Percentiles rank a stretch among this genome's conserved stretches.
Evolutionary conservation across 2,888 invertebrate genomes (phyloP).

Genomic region (Arctia plantaginis): DNA sequence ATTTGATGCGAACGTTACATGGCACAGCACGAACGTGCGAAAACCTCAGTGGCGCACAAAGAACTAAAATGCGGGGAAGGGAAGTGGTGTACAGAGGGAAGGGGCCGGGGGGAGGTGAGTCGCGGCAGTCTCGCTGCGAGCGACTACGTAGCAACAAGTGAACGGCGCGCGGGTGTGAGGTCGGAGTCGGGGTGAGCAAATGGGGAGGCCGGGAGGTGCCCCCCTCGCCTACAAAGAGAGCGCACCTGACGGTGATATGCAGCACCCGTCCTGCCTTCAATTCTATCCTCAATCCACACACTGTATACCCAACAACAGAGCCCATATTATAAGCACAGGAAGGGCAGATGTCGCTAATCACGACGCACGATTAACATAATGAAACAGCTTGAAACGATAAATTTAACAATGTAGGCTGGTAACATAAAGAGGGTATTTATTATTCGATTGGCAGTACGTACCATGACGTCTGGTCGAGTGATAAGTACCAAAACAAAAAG

Average conservation of each 20-base stretch:
- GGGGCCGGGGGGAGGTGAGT: conserved; percentile 67
- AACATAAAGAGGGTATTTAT: background rate
- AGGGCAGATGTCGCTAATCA: conserved; percentile 77
- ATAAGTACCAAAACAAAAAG: background rate
- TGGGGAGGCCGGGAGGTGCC: conserved; percentile 61
- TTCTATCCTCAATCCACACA: conserved; percentile 54
- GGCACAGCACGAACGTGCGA: conserved; percentile 74
- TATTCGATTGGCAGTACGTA: background rate
- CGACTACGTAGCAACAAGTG: conserved; percentile 84
- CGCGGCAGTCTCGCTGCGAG: conserved; percentile 75
- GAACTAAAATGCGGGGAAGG: conserved; percentile 83
- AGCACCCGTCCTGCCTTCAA: conserved; percentile 57
- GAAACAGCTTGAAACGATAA: conserved; percentile 35
- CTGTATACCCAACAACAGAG: conserved; percentile 43
- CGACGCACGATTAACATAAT: conserved; percentile 41
- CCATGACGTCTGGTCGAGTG: background rate
- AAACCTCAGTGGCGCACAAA: conserved; percentile 81
- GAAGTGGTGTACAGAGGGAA: conserved; percentile 69
- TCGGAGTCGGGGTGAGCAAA: conserved; percentile 56
- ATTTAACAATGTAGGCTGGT: conserved; percentile 3
- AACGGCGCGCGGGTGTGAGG: conserved; percentile 77
- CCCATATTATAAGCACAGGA: conserved; percentile 62
- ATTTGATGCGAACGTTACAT: conserved; percentile 63
- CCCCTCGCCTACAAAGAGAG: conserved; percentile 66
- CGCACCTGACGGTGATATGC: conserved; percentile 77